A percentile compares a stretch with the other conserved stretches of the same genome.
These are phyloP conservation scores for Mythimna lalbum DNA, from an alignment of 2,888 invertebrate genomes.

Conservation along the genomic window DNA sequence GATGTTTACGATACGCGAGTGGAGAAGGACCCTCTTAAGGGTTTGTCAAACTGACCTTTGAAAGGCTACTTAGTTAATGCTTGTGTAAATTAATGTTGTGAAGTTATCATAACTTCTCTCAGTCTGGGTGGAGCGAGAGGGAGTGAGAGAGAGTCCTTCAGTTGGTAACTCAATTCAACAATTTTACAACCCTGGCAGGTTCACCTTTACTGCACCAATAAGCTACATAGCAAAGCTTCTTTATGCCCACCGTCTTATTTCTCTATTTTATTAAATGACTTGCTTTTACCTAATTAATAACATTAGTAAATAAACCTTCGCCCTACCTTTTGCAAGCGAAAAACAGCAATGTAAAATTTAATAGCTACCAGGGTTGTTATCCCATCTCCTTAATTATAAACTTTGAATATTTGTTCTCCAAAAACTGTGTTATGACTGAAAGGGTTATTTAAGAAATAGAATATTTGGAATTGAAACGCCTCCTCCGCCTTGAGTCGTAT, in stretches of 20 bases:
- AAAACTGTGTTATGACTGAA: slow-evolving; percentile 4
- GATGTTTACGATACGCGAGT: no score
- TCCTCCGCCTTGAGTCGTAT: no score
- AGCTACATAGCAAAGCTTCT: background rate
- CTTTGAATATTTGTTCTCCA: slow-evolving; percentile 5
- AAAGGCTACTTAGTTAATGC: no score
- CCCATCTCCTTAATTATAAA: slow-evolving; percentile 2
- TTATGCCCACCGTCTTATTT: background rate
- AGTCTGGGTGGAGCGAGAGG: no score
- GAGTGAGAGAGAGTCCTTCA: no score
- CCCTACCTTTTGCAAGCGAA: slow-evolving; percentile 4
- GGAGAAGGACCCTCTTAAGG: no score
- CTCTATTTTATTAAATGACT: background rate
- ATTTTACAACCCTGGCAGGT: no score
- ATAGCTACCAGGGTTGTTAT: slow-evolving; percentile 9
- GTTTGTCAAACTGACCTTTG: no score
- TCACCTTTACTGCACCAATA: background rate
- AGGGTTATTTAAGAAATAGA: background rate
- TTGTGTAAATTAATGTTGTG: no score
- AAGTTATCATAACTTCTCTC: no score
- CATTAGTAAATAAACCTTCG: slow-evolving; percentile 10
- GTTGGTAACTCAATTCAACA: no score
- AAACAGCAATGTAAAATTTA: slow-evolving; percentile 19
- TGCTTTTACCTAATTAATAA: slow-evolving; percentile 9
- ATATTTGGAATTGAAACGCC: background rate